Evolutionary conservation across 2,888 invertebrate genomes (phyloP).

Genomic region (Zhuqinia jingwanae): DNA sequence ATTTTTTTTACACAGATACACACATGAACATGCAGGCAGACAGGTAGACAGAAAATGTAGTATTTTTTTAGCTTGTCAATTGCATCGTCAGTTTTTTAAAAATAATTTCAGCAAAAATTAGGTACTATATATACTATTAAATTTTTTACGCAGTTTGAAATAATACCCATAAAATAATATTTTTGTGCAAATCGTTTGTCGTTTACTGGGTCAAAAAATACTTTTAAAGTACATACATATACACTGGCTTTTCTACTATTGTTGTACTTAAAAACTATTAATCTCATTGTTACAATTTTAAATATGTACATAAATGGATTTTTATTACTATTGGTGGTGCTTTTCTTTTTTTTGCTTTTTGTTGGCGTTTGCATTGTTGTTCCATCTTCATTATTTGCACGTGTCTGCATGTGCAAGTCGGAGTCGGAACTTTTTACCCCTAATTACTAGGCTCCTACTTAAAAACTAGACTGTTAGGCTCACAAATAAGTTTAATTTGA

Average conservation of each 20-base stretch:
- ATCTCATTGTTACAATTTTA: conserved; percentile 13
- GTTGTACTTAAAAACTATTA: background rate
- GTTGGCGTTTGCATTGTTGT: background rate
- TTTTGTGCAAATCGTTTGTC: background rate
- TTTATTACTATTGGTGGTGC: background rate
- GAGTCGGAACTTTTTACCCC: background rate
- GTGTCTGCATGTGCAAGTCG: background rate
- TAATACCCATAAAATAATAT: background rate
- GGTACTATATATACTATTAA: too few relatives aligned
- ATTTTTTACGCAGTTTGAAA: background rate
- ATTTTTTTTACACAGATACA: too few relatives aligned
- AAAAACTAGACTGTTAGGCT: too few relatives aligned
- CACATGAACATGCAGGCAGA: background rate
- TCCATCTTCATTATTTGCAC: background rate
- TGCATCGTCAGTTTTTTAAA: background rate
- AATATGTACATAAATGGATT: background rate
- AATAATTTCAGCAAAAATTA: background rate
- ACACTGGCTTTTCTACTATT: background rate
- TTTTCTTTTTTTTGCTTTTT: background rate
- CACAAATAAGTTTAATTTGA: too few relatives aligned
- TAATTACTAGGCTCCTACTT: background rate
- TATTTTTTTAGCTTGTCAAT: too few relatives aligned
- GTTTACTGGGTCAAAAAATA: conserved; percentile 13
- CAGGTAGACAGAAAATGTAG: background rate
- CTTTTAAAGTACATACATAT: background rate